Base-by-base conservation (phyloP, 1,140 invertebrate species). In the Drosophila sturtevanti region DNA sequence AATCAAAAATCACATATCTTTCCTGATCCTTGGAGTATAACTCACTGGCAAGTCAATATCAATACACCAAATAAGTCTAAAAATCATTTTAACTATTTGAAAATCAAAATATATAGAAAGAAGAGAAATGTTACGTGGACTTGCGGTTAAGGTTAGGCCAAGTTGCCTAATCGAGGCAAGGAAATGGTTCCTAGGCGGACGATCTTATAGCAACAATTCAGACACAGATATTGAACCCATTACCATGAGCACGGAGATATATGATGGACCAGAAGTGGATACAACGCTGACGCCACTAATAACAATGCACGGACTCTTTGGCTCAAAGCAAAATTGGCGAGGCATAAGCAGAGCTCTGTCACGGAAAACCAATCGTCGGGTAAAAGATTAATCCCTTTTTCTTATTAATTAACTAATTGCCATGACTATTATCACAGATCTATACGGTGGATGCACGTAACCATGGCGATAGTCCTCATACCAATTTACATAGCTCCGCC, bases 391-490 rank as follows among this genome's bases (percentile, higher is more conserved):
- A 41, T 6, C 11, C 10, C 14, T 12, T 37, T 10, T n/a, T 7
- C 27, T 22, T 9, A 7, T 5, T 18, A 2, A 2, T 3, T 16
- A 9, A 0, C 10, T 12, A 0, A 1, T 44, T 44, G 16, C 27
- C 27, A 1, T 22, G 1, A 48, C 9, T 3, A 0, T 14, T 1
- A 44, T 24, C n/a, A 0, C 56, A 91, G 85, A 94, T 98, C 0
- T 94, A 97, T 38, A 93, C 95, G 0, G 92, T 98, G 16, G 98
- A 99, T 93, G 95, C 96, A 1, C 94, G 98, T 86, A 98, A 99
- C 92, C 98, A 99, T 92, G 98, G 98, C 0, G 96, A 97, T 38
- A 98, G 97, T 89, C 96, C 96, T 0, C 97, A 98, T 81, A 92
- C 94, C 1, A 72, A 92, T 7, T 93, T 95, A 0, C 95, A 97